These are phyloP conservation scores for Hydrolagus affinis DNA, from an alignment of 2,113 vertebrate species.

Conservation along the genomic window DNA sequence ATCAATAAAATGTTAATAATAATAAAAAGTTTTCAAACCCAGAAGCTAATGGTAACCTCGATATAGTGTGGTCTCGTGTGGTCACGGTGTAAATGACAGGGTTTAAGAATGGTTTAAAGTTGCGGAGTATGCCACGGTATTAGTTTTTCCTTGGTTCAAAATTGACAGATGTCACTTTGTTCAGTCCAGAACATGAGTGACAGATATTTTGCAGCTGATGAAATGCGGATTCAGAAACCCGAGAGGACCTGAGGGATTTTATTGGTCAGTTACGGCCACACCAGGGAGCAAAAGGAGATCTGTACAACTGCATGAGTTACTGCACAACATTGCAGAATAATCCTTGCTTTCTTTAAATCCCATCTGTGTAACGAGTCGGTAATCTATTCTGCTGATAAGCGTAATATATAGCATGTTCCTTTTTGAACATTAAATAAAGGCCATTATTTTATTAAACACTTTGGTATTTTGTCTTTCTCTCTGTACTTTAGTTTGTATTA, in stretches of 20 bases:
- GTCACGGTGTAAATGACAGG: background rate
- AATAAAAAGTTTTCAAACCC: background rate
- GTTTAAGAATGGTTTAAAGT: background rate
- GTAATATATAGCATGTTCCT: background rate
- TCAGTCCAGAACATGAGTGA: constrained; percentile 70
- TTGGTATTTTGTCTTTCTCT: constrained; percentile 1
- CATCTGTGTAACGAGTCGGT: background rate
- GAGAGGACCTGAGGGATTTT: constrained; percentile 87
- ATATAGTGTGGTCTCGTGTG: background rate
- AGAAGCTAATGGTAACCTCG: background rate
- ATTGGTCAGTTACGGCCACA: constrained; percentile 86
- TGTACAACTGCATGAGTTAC: constrained; percentile 51
- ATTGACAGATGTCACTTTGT: constrained; percentile 96
- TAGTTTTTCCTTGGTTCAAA: constrained; percentile 82
- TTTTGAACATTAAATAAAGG: background rate
- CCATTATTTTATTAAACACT: constrained; percentile 12
- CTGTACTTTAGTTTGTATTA: constrained; percentile 12
- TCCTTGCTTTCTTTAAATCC: background rate
- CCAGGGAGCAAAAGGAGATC: constrained; percentile 68
- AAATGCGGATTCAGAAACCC: constrained; percentile 89
- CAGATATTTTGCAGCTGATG: constrained; percentile 73
- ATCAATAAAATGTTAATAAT: background rate
- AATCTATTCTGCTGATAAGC: constrained; percentile 32
- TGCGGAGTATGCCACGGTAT: constrained; percentile 54
- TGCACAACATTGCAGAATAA: constrained; percentile 41